Percentiles rank a stretch among this genome's conserved stretches.
Evolutionary conservation across 1,140 invertebrate species (phyloP).

Genomic region (Hylyphantes graminicola): DNA sequence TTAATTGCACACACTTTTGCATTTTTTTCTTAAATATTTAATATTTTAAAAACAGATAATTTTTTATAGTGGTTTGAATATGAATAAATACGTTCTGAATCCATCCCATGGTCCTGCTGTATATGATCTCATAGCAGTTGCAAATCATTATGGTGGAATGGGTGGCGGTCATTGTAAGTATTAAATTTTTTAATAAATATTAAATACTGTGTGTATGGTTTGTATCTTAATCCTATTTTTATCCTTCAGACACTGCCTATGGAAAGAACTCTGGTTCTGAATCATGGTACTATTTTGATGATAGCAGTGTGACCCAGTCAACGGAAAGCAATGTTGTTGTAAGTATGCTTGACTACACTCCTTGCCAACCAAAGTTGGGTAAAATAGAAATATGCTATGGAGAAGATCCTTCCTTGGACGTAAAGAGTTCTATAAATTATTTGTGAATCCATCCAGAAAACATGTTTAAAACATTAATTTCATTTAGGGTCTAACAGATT

Average conservation of each 20-base stretch:
- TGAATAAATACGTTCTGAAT: constrained; percentile 71
- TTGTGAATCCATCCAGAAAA: no score
- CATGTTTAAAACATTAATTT: no score
- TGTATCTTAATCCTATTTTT: background rate
- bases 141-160: constrained; percentile 74
- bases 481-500: no score
- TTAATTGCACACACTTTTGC: background rate
- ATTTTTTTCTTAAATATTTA: background rate
- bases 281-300: constrained; percentile 75
- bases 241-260: constrained; percentile 71
- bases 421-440: no score
- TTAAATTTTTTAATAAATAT: no score
- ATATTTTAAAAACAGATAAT: background rate
- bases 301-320: constrained; percentile 68
- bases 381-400: no score
- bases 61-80: constrained; percentile 67
- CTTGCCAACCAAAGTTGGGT: no score
- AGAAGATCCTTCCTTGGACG: no score
- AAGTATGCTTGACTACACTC: no score
- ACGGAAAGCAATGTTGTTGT: constrained; percentile 65
- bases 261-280: constrained; percentile 70
- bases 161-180: constrained; percentile 73
- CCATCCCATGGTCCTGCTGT: constrained; percentile 65
- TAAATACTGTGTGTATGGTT: constrained; percentile 30
- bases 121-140: constrained; percentile 73